phyloP scores from a whole-genome alignment of 2,888 invertebrate species.

The Liodrosophila aerea region DNA sequence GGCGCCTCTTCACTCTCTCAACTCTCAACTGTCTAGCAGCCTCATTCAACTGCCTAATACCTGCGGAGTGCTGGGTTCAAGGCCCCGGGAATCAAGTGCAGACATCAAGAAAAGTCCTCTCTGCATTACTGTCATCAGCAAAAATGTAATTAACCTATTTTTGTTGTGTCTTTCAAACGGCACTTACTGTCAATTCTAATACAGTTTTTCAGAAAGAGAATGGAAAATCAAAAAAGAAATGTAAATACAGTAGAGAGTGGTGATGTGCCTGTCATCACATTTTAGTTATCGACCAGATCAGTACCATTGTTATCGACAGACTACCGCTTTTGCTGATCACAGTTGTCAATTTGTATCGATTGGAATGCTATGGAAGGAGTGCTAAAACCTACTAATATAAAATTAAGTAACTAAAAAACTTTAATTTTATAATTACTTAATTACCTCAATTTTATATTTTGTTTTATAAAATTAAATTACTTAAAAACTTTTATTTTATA shows the following conservation, averaged over 20 bases:
- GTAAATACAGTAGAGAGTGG: neutral
- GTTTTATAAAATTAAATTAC: neutral
- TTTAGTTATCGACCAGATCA: too few relatives aligned
- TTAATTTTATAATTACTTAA: too few relatives aligned
- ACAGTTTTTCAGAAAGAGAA: neutral
- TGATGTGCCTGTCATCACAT: too few relatives aligned
- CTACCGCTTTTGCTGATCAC: too few relatives aligned
- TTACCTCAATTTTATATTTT: neutral
- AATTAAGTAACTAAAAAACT: too few relatives aligned
- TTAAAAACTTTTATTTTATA: neutral
- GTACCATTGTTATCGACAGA: too few relatives aligned
- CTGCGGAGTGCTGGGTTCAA: conserved; percentile 30
- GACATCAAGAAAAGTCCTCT: conserved; percentile 14
- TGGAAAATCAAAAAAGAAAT: neutral
- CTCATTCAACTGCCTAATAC: conserved; percentile 14
- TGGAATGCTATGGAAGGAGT: too few relatives aligned
- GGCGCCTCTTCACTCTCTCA: neutral
- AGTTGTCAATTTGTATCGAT: too few relatives aligned
- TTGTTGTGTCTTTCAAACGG: conserved; percentile 8
- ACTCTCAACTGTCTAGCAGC: neutral
- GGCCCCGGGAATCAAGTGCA: conserved; percentile 33
- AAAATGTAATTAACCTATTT: conserved; percentile 49
- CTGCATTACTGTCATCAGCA: conserved; percentile 16
- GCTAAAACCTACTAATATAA: too few relatives aligned
- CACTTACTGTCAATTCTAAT: conserved; percentile 12